phyloP scores from a whole-genome alignment of 2,797 vertebrate genomes.

The Eulemur albifrons region DNA sequence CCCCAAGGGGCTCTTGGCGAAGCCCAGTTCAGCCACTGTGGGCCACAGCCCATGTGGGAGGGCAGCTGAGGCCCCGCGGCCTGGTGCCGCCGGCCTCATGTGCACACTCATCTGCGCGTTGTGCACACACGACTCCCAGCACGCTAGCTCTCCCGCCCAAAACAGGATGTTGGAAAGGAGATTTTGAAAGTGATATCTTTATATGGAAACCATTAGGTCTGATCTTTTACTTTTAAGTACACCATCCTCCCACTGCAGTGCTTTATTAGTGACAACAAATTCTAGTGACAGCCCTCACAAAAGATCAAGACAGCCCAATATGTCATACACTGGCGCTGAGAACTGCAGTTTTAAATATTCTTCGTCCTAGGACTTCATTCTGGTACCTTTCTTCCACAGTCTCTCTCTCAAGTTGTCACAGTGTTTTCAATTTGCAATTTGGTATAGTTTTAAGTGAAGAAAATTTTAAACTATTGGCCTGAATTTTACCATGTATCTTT shows the following conservation, averaged over 20 bases:
- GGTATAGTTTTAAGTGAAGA: background rate
- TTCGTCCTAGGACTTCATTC: background rate
- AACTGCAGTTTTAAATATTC: background rate
- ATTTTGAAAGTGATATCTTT: background rate
- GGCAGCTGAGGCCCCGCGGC: background rate
- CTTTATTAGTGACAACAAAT: background rate
- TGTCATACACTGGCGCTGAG: background rate
- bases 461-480: background rate
- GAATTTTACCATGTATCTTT: background rate
- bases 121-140: background rate
- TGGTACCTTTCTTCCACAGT: background rate
- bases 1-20: background rate
- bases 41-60: background rate
- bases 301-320: background rate
- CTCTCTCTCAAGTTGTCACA: background rate
- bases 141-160: background rate
- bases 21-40: background rate
- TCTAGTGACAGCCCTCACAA: background rate
- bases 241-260: background rate
- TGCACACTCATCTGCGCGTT: accelerated
- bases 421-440: background rate
- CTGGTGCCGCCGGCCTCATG: background rate
- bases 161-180: background rate
- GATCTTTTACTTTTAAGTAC: background rate
- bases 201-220: background rate